Conservation (phyloP, 2,888 invertebrate genomes). For the Nineta flava region DNA sequence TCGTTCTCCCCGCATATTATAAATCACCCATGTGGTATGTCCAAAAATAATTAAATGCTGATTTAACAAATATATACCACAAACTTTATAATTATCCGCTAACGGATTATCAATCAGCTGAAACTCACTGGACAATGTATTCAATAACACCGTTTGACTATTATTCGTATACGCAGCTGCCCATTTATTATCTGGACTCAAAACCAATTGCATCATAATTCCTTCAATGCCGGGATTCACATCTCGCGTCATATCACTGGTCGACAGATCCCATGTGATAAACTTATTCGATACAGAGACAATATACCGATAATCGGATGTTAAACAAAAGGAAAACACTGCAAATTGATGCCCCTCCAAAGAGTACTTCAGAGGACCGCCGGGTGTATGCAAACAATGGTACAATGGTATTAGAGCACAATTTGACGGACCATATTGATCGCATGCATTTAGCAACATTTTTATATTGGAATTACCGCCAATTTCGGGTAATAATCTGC, state of each 20-base stretch:
- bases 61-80: constrained; percentile 48
- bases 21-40: constrained; percentile 56
- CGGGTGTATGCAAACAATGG: constrained; percentile 96
- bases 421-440: constrained; percentile 71
- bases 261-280: constrained; percentile 92
- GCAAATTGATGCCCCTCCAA: constrained; percentile 97
- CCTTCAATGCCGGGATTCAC: constrained; percentile 89
- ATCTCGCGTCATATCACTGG: constrained; percentile 86
- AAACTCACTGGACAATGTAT: constrained; percentile 88
- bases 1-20: constrained; percentile 60
- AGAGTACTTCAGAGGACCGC: constrained; percentile 95
- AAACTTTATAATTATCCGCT: constrained; percentile 45
- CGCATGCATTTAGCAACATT: constrained; percentile 79
- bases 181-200: constrained; percentile 92
- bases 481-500: constrained; percentile 82
- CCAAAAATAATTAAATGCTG: constrained; percentile 65
- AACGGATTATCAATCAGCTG: constrained; percentile 74
- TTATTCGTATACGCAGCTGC: constrained; percentile 93
- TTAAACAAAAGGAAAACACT: constrained; percentile 80
- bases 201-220: constrained; percentile 83
- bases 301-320: constrained; percentile 80
- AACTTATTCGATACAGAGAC: constrained; percentile 94
- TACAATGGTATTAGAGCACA: constrained; percentile 85
- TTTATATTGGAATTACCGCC: constrained; percentile 67
- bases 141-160: constrained; percentile 82